Evolutionary conservation across 2,888 invertebrate genomes (phyloP), one percentile per base, ranked within the genome.

Genomic region (Nebria brevicollis): DNA sequence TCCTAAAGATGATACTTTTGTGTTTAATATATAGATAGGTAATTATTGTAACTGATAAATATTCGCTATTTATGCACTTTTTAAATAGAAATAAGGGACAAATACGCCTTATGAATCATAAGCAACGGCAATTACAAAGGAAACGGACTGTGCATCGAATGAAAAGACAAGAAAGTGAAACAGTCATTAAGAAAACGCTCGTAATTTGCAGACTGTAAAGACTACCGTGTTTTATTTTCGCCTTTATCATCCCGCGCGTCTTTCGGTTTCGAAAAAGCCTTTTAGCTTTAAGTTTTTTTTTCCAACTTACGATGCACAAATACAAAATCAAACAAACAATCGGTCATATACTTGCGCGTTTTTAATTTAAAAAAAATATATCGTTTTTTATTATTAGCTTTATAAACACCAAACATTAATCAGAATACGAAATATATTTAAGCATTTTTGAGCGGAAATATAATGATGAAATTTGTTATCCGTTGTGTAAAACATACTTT

Each of bases 101-200:
- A 15, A 42, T 68, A 79, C 72, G 78, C 72, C 78, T 72, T 73
- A 68, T 68, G 68, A 72, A 20, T 64, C 26, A 15, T 26, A 34
- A 70, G 26, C 25, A 70, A 70, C 8, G 70, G 15, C 68, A 26
- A 20, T 10, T 64, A 77, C 77, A 77, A 77, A 77, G 64, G 72
- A 26, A 15, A 25, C 66, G 26, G 26, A 54, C 25, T 25, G 41
- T 66, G 7, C 54, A 54, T 54, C 8, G 54, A 54, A 72, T 73
- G 74, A 20, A 81, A 70, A 70, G 76, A 75, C 80, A 81, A 81
- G 80, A 81, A 81, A 81, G 80, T 81, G 73, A 81, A 81, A 81
- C 43, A 81, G 81, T 81, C 81, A 81, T 81, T 81, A 81, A 81
- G 81, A 81, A 72, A 66, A 66, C 43, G 66, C 72, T 81, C 20